These are phyloP conservation scores for Gopherus evgoodei DNA, from an alignment of 2,113 vertebrate species.

Conservation along the genomic window DNA sequence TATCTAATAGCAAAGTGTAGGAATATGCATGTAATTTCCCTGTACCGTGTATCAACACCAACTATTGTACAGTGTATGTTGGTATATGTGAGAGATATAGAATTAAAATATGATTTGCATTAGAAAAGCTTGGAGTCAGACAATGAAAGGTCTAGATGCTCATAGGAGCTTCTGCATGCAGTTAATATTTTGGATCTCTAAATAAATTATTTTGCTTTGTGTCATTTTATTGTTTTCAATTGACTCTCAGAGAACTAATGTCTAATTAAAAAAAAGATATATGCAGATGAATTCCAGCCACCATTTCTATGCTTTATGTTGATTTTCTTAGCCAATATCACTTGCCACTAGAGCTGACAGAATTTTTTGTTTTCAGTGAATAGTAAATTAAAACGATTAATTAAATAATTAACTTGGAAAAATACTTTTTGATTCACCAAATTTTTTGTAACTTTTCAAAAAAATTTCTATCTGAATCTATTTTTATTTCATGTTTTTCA, in stretches of 20 bases:
- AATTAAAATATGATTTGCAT: not conserved
- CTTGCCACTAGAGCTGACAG: not conserved
- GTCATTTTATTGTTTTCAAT: not conserved
- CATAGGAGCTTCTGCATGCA: not conserved
- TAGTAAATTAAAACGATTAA: not conserved
- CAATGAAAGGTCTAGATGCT: not conserved
- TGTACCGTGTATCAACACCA: rapidly evolving
- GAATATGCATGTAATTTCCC: rapidly evolving
- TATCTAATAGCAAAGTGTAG: not conserved
- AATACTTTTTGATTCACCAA: too few relatives aligned
- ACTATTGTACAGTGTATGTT: not conserved
- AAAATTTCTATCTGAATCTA: too few relatives aligned
- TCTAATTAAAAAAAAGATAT: not conserved
- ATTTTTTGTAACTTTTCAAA: too few relatives aligned
- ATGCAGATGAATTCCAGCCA: not conserved
- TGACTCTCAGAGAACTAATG: not conserved
- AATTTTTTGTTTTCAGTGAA: not conserved
- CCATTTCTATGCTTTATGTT: not conserved
- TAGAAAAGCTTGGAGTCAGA: not conserved
- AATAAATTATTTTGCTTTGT: not conserved
- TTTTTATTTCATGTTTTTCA: too few relatives aligned
- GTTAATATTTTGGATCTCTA: not conserved
- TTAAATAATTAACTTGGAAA: not conserved
- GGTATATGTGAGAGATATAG: rapidly evolving
- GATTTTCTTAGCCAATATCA: not conserved